A percentile compares a stretch with the other conserved stretches of the same genome.
These are phyloP conservation scores for Hydrozoanthus tunicans DNA, from an alignment of 64 coral and sea anemone genomes.

Conservation along the genomic window DNA sequence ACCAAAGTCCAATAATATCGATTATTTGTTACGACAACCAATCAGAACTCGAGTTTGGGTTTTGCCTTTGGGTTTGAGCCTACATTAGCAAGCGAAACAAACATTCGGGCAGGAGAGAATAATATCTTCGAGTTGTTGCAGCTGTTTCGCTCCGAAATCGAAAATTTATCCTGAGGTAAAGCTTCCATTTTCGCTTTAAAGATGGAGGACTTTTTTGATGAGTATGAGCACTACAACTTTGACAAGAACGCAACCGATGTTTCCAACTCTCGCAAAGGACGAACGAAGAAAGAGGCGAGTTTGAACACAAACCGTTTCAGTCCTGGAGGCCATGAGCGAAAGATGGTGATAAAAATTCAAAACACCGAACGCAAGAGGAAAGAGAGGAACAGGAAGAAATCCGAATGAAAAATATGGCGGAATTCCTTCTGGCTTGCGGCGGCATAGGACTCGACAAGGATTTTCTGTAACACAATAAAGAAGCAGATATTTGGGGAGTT, in stretches of 20 bases:
- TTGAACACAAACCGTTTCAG: slow-evolving; percentile 83
- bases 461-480: neutral
- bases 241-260: slow-evolving; percentile 51
- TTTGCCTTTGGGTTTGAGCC: neutral
- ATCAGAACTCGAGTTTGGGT: slow-evolving; percentile 6
- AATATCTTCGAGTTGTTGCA: neutral
- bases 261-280: slow-evolving; percentile 64
- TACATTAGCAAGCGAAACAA: neutral
- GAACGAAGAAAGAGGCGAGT: slow-evolving; percentile 74
- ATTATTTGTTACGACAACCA: neutral
- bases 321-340: slow-evolving; percentile 83
- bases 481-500: slow-evolving; percentile 18
- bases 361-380: slow-evolving; percentile 72
- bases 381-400: slow-evolving; percentile 44
- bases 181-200: neutral
- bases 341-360: slow-evolving; percentile 69
- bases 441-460: neutral
- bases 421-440: neutral
- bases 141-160: neutral
- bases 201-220: slow-evolving; percentile 80
- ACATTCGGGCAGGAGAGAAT: neutral
- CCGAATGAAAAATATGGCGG: neutral
- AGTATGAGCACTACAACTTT: slow-evolving; percentile 92
- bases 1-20: slow-evolving; percentile 29
- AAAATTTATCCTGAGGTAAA: neutral